A percentile compares a stretch with the other conserved stretches of the same genome.
phyloP scores from a whole-genome alignment of 2,113 vertebrate genomes.

The Penelope pileata region DNA sequence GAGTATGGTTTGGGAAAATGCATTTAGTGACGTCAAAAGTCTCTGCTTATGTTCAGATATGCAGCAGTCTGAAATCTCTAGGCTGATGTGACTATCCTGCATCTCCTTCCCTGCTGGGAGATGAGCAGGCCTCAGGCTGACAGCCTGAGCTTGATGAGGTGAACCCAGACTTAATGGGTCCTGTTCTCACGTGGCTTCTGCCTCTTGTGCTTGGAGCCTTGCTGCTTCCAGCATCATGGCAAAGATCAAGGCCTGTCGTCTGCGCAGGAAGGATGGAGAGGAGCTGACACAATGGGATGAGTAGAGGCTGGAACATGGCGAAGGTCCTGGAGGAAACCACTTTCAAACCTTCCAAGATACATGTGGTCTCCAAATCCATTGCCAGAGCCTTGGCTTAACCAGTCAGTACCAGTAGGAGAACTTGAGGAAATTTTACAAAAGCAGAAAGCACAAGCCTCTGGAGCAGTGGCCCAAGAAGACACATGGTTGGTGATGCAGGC shows the following conservation, averaged over 20 bases:
- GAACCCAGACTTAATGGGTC: background rate
- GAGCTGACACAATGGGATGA: background rate
- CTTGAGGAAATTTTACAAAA: background rate
- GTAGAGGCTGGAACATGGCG: background rate
- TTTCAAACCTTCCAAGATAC: background rate
- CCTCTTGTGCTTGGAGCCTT: background rate
- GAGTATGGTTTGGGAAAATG: background rate
- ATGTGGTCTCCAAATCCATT: background rate
- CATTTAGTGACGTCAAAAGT: background rate
- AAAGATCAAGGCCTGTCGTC: background rate
- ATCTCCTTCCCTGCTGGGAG: accelerated
- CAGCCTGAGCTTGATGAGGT: background rate
- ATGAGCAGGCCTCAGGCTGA: background rate
- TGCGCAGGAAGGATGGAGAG: background rate
- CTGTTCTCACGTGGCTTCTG: background rate
- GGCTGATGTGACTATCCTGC: accelerated
- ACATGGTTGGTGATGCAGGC: background rate
- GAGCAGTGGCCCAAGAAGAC: background rate
- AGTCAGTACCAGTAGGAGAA: background rate
- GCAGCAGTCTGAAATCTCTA: background rate
- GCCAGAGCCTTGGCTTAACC: background rate
- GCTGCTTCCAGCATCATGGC: background rate
- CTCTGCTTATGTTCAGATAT: background rate
- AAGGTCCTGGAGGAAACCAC: background rate
- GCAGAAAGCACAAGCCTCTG: background rate